A percentile compares a stretch with the other conserved stretches of the same genome.
Evolutionary conservation across 2,888 invertebrate species (phyloP).

Genomic region (Pemphredon lugubris): DNA sequence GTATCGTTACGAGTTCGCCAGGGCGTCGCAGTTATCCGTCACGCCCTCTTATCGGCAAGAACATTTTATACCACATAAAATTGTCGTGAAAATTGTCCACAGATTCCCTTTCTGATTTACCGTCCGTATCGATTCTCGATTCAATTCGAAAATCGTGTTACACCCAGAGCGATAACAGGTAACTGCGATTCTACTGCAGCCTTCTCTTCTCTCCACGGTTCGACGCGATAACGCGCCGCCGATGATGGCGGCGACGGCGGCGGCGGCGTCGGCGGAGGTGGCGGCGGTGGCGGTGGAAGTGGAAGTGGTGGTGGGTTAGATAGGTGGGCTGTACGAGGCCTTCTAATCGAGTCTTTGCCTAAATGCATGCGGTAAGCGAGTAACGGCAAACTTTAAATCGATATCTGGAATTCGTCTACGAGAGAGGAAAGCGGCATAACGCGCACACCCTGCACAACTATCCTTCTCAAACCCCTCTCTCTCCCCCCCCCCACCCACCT

Average conservation of each 20-base stretch:
- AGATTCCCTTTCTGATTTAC: conserved; percentile 51
- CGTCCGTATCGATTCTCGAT: conserved; percentile 51
- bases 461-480: not conserved
- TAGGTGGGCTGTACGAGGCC: no score
- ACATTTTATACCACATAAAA: conserved; percentile 47
- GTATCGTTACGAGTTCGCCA: conserved; percentile 10
- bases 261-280: no score
- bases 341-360: conserved; percentile 59
- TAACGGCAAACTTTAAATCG: conserved; percentile 66
- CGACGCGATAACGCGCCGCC: conserved; percentile 48
- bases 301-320: no score
- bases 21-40: conserved; percentile 32
- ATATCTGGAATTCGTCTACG: conserved; percentile 60
- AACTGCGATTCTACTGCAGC: conserved; percentile 30
- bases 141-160: conserved; percentile 55
- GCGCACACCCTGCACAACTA: not conserved
- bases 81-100: conserved; percentile 50
- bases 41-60: conserved; percentile 38
- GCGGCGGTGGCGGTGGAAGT: no score
- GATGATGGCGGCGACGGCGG: no score
- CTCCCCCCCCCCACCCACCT: conserved; percentile 1
- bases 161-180: conserved; percentile 42
- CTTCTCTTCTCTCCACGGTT: conserved; percentile 14
- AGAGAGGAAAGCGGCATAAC: conserved; percentile 33
- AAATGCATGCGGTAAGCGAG: conserved; percentile 55